Base-by-base conservation (phyloP, 2,113 vertebrate genomes). In the Silurus glanis region DNA sequence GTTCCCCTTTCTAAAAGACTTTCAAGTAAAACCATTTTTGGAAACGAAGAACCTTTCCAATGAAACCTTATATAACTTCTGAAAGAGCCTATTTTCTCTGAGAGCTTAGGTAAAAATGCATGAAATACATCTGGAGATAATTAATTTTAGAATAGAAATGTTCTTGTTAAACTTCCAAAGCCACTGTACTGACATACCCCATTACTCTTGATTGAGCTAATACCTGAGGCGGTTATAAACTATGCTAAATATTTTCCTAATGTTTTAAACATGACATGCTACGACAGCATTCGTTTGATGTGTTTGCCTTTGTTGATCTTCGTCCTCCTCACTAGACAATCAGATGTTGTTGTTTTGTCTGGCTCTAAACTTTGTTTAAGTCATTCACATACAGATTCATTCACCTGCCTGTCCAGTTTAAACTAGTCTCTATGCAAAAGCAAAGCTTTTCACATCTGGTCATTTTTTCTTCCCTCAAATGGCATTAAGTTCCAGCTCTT, bases 191-290 rank as follows among this genome's bases (percentile, higher is more conserved):
- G 81, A 66, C 64, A 28, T 17, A 67, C 62, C 66, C 61, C 25
- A 82, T 82, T 49, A 82, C 49, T 53, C 49, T 83, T 12, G 64
- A 69, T 25, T 37, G 64, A 25, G n/a, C 5, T 19, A 53, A 14
- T 19, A 55, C 64, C 76, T 9, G 25, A 58, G 76, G 76, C 55
- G 16, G 51, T 5, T 9, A 58, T 55, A 55, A 78, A 56, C 55
- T 16, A 78, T 78, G 51, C 74, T 55, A 16, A 78, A 78, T 47
- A n/a, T 64, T 64, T 64, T 66, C 45, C 25, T 28, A 67, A 82
- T 79, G 55, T 79, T 79, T 79, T 9, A 79, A 58, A 58, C 25
- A 58, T 9, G 53, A 58, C 21, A 76, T 28, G 47, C n/a, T 53
- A 53, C 2, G n/a, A 16, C 55, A 37, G n/a, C 23, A 66, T 6